Conservation (phyloP, 2,113 vertebrate species). For the Egretta garzetta region DNA sequence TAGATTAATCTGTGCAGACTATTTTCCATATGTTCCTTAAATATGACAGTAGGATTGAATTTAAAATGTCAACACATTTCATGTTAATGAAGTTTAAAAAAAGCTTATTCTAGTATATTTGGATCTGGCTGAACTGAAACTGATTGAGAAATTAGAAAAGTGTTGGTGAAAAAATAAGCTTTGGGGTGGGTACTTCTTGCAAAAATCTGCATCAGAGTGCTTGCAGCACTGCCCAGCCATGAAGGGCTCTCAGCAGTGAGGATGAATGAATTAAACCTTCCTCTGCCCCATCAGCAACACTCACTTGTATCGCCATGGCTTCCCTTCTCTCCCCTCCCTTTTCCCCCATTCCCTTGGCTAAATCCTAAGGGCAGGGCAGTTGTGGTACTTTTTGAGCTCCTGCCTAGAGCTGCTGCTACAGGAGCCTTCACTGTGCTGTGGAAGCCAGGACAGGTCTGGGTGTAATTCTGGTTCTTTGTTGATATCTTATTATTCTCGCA, state of each 20-base stretch:
- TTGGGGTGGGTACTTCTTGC: accelerated
- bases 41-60: conserved; percentile 38
- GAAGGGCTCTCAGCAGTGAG: neutral
- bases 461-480: conserved; percentile 52
- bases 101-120: conserved; percentile 6
- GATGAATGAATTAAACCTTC: neutral
- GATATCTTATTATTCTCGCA: conserved; percentile 45
- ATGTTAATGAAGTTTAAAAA: conserved; percentile 36
- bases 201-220: neutral
- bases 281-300: neutral
- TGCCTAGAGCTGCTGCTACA: neutral
- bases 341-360: neutral
- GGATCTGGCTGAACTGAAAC: conserved; percentile 21
- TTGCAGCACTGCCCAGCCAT: neutral
- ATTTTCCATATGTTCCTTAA: conserved; percentile 53
- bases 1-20: conserved; percentile 41
- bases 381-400: neutral
- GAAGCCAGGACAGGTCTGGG: neutral
- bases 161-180: neutral
- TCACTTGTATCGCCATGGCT: neutral
- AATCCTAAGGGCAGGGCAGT: neutral
- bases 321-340: neutral
- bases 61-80: conserved; percentile 53
- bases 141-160: conserved; percentile 12
- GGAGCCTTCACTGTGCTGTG: neutral